Conservation (phyloP, 2,888 invertebrate species). For the Pseudococcus viburni region DNA sequence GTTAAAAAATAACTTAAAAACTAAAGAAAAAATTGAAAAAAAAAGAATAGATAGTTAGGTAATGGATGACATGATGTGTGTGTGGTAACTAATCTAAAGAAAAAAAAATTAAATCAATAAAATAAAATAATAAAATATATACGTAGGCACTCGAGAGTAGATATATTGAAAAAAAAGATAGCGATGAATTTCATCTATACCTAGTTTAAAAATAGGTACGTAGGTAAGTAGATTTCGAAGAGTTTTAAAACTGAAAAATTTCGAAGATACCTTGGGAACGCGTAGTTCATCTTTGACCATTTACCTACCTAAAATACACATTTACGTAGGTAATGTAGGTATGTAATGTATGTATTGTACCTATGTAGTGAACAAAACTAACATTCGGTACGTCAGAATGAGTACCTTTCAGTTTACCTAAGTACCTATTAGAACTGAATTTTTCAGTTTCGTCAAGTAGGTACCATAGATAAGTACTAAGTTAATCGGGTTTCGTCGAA, state of each 20-base stretch:
- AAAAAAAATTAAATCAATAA: not conserved
- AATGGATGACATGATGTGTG: not conserved
- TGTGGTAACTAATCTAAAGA: not conserved
- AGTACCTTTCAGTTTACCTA: no score
- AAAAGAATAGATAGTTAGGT: not conserved
- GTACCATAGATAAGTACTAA: not conserved
- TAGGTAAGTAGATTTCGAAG: not conserved
- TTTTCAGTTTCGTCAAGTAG: not conserved
- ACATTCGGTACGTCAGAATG: no score
- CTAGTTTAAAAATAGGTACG: not conserved
- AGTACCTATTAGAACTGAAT: not conserved
- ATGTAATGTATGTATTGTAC: no score
- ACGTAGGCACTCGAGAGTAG: not conserved
- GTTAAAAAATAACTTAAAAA: not conserved
- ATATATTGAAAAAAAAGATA: not conserved
- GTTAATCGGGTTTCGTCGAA: not conserved
- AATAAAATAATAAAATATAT: not conserved
- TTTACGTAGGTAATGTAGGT: no score
- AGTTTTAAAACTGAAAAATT: not conserved
- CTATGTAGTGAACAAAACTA: no score
- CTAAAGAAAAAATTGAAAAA: slow-evolving; percentile 17
- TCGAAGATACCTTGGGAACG: not conserved
- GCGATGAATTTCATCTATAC: not conserved
- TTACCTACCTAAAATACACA: no score
- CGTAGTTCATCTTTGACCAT: not conserved